Conservation (phyloP, 1,140 invertebrate genomes). For the Dendroctonus ponderosae region DNA sequence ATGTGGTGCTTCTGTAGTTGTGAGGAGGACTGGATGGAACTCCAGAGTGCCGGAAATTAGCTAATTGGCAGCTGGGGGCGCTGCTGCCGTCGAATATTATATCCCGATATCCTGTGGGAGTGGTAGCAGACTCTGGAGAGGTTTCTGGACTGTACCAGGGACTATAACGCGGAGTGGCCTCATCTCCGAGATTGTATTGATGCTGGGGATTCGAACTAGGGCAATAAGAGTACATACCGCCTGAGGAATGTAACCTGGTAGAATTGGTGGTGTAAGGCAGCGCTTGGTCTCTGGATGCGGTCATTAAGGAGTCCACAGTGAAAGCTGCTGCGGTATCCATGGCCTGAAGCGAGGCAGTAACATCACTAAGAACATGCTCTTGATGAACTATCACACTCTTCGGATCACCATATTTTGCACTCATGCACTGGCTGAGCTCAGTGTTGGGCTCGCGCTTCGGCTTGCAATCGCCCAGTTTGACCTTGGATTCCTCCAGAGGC, state of each 20-base stretch:
- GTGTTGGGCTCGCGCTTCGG: constrained; percentile 65
- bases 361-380: constrained; percentile 53
- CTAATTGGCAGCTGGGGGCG: constrained; percentile 57
- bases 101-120: constrained; percentile 48
- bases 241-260: constrained; percentile 54
- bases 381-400: constrained; percentile 53
- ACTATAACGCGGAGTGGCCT: constrained; percentile 53
- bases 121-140: constrained; percentile 56
- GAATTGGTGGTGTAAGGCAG: constrained; percentile 52
- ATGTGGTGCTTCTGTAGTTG: constrained; percentile 54
- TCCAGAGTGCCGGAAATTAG: constrained; percentile 58
- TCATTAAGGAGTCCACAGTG: constrained; percentile 58
- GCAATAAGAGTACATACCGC: constrained; percentile 50
- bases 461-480: constrained; percentile 55
- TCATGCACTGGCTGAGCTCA: constrained; percentile 52
- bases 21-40: constrained; percentile 56
- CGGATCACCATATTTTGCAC: constrained; percentile 46
- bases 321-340: constrained; percentile 53
- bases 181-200: constrained; percentile 57
- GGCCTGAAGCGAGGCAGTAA: constrained; percentile 52
- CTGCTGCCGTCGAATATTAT: constrained; percentile 48
- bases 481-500: constrained; percentile 52
- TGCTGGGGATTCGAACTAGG: constrained; percentile 54
- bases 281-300: constrained; percentile 46
- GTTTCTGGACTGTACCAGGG: constrained; percentile 58